Percentiles rank a stretch among this genome's conserved stretches.
These are phyloP conservation scores for Stigmatopora nigra DNA, from an alignment of 2,113 vertebrate species.

Conservation along the genomic window DNA sequence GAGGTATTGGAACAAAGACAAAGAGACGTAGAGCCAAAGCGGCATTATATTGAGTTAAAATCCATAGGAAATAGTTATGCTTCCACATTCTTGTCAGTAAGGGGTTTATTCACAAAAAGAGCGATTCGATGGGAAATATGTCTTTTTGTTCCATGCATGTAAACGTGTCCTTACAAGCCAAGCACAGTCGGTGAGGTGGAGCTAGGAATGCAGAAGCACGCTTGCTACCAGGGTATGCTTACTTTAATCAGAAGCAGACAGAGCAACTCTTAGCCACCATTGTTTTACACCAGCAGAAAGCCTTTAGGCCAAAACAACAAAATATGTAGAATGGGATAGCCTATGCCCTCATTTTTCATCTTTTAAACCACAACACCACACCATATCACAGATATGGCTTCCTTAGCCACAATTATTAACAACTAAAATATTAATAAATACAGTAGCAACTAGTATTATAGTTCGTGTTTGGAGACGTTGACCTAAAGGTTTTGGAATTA, in stretches of 20 bases:
- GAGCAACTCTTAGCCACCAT: constrained; percentile 47
- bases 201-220: constrained; percentile 47
- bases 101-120: constrained; percentile 37
- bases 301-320: too few species aligned
- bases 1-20: constrained; percentile 28
- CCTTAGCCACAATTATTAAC: too few species aligned
- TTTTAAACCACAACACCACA: too few species aligned
- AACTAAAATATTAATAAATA: too few species aligned
- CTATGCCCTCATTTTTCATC: too few species aligned
- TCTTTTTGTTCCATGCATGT: constrained; percentile 27
- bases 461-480: too few species aligned
- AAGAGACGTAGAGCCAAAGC: constrained; percentile 42
- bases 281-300: constrained; percentile 61
- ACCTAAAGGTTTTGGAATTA: too few species aligned
- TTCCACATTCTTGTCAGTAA: constrained; percentile 10
- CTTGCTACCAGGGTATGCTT: constrained; percentile 42
- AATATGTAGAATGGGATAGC: too few species aligned
- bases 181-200: constrained; percentile 30
- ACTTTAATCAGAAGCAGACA: constrained; percentile 68
- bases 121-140: constrained; percentile 28
- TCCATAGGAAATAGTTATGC: constrained; percentile 2
- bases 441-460: too few species aligned
- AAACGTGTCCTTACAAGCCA: constrained; percentile 24
- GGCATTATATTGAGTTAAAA: constrained; percentile 1
- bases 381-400: too few species aligned